phyloP scores from a whole-genome alignment of 2,113 vertebrate genomes.

The Rattus rattus region DNA sequence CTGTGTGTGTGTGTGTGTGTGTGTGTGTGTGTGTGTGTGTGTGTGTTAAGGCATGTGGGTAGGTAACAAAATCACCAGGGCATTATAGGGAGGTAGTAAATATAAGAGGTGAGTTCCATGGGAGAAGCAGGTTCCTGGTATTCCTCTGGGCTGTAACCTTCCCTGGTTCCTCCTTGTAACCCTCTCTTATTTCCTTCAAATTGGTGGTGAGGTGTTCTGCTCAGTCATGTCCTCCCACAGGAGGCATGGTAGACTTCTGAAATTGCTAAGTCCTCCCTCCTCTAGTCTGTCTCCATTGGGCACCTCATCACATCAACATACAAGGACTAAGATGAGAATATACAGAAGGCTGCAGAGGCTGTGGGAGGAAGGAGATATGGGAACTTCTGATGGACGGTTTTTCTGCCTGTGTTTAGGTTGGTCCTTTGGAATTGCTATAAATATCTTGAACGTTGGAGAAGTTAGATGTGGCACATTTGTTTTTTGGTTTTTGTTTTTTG shows the following conservation, averaged over 20 bases:
- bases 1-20: too few species aligned
- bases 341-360: not conserved
- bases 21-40: not conserved
- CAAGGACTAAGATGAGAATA: not conserved
- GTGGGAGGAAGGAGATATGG: not conserved
- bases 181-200: not conserved
- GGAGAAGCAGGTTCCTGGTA: not conserved
- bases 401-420: not conserved
- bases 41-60: too few species aligned
- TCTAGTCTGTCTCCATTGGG: not conserved
- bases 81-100: not conserved
- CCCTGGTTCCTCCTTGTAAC: not conserved
- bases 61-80: not conserved
- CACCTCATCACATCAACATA: not conserved
- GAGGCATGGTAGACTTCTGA: not conserved
- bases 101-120: not conserved
- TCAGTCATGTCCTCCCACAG: too few species aligned
- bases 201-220: not conserved
- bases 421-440: not conserved
- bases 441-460: not conserved
- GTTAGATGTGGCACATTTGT: not conserved
- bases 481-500: too few species aligned
- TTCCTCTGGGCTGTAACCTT: not conserved
- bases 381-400: not conserved
- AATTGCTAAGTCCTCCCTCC: too few species aligned